Percentiles rank a stretch among this genome's conserved stretches.
These are phyloP conservation scores for Epinephelus coioides DNA, from an alignment of 2,797 vertebrate species.

Conservation along the genomic window DNA sequence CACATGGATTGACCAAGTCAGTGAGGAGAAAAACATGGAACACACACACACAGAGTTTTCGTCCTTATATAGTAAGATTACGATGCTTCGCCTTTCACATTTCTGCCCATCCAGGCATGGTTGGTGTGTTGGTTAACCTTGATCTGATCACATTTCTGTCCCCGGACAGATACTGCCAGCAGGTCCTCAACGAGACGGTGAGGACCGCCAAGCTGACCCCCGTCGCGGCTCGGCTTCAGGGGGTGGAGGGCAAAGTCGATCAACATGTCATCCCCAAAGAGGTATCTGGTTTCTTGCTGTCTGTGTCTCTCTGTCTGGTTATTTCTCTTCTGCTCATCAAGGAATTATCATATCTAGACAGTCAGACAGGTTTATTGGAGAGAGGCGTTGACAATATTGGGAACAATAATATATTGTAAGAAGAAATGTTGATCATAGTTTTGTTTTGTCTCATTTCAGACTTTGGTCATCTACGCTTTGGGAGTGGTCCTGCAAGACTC, in stretches of 20 bases:
- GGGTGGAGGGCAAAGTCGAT: slow-evolving; percentile 94
- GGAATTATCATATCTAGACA: neutral
- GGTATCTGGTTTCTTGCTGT: slow-evolving; percentile 77
- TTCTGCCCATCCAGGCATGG: neutral
- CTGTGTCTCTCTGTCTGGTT: neutral
- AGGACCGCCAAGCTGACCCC: slow-evolving; percentile 95
- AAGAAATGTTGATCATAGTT: neutral
- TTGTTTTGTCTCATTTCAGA: slow-evolving; percentile 83
- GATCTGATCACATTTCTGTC: slow-evolving; percentile 32
- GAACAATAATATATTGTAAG: neutral
- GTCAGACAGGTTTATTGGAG: too few relatives aligned
- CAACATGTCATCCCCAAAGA: slow-evolving; percentile 95
- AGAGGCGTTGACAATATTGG: neutral
- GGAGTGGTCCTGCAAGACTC: slow-evolving; percentile 95
- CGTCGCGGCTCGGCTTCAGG: slow-evolving; percentile 93
- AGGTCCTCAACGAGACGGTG: slow-evolving; percentile 95
- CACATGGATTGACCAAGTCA: too few relatives aligned
- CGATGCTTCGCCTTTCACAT: neutral
- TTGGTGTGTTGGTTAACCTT: neutral
- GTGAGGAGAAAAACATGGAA: too few relatives aligned
- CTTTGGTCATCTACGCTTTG: slow-evolving; percentile 95
- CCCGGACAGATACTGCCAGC: slow-evolving; percentile 91
- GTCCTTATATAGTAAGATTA: too few relatives aligned
- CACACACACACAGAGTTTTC: too few relatives aligned
- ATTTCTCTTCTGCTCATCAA: neutral